Evolutionary conservation across 2,888 invertebrate genomes (phyloP), one percentile per base, ranked within the genome.

Genomic region (Malachius bipustulatus): DNA sequence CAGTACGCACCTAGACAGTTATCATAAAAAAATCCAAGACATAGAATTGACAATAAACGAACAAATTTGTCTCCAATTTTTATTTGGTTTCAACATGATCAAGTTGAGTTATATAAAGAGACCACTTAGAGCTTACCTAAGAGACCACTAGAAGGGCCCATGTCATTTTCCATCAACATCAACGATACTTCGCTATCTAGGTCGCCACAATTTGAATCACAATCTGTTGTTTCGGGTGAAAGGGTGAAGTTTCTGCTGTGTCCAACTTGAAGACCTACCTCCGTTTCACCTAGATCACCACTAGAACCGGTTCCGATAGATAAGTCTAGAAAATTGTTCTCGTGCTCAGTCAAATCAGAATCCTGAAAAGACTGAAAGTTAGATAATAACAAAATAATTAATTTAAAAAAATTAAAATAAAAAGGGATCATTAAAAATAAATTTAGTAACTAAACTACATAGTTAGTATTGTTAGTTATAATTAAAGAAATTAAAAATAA

Each of bases 191-290:
- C 82, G 60, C 84, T 89, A 61, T 87, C 85, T 51, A 85, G 70
- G 57, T 87, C 87, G n/a, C 77, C 77, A 54, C 78, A 79, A 59
- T 84, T 83, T 43, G 85, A 87, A 63, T 88, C 90, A 58, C 85
- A 88, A 64, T 91, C 91, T 39, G 89, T 91, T 40, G 87, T 85
- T 65, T 90, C 91, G 4, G 90, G 88, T 26, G 90, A 90, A 40
- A 90, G 73, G 14, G 88, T 85, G 63, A 89, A 89, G 59, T 87
- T 87, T 30, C 83, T 73, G 49, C 81, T 80, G 56, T 79, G 78
- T 29, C 78, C 74, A 32, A 74, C 75, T 58, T 73, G 71, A 33
- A 72, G 56, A 14, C 73, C 73, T 10, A 72, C 71, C 54, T 73
- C 72, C 2, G 71, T 71, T 50, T 75, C 75, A n/a, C 73, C 75